Base-by-base conservation (phyloP, 2,888 invertebrate genomes). In the Keiferia lycopersicella region DNA sequence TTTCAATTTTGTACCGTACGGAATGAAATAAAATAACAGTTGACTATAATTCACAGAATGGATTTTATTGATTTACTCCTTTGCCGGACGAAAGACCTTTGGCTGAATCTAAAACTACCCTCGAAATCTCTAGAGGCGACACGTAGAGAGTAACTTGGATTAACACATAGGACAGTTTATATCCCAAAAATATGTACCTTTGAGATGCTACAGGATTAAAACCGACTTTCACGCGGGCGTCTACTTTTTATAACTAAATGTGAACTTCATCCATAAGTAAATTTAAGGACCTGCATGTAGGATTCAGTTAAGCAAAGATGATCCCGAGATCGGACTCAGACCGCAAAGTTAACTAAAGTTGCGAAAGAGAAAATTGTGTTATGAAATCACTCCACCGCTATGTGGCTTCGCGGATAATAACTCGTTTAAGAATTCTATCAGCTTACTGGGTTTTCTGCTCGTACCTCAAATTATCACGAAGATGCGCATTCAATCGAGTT, bases 311-410 rank as follows among this genome's bases (percentile, higher is more conserved):
- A 20, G 10, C 56, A 50, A 56, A 61, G 56, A 57, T 64, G 61
- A 61, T 61, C 57, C 14, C 61, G 61, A 38, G 57, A 57, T 64
- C 63, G 41, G 66, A 67, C 67, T 71, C 71, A 62, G 56, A 75
- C 72, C 73, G 70, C 73, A 68, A 57, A 56, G 61, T 64, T 64
- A 70, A 74, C 71, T 71, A 66, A 64, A 76, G 76, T 87, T 84
- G 80, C 82, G 84, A 86, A 88, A 86, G 84, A 80, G 85, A 86
- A 85, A 87, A 87, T 83, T 80, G 79, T 82, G 83, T 88, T 87
- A 87, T 86, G 87, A 89, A 88, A 88, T 85, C 79, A 78, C 79
- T 79, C 73, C 76, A 70, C 78, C 78, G 82, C 83, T 84, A 80
- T 83, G 82, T 80, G 74, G 78, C 76, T 78, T 76, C 73, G 74